Evolutionary conservation across 2,888 invertebrate genomes (phyloP).

Genomic region (Tolmerus cingulatus): DNA sequence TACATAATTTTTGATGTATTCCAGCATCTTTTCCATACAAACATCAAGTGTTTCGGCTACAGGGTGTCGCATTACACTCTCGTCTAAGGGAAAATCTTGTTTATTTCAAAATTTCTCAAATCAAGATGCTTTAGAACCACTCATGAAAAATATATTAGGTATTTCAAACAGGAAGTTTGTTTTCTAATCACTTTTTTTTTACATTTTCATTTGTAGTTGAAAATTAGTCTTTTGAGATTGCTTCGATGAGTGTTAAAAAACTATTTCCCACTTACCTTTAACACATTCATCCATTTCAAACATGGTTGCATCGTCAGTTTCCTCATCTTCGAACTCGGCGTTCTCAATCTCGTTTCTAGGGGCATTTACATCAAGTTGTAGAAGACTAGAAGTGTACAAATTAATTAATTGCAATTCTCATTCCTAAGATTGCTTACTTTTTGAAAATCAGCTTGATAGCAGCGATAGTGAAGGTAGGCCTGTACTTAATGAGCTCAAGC

Average conservation of each 20-base stretch:
- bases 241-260: too few species aligned
- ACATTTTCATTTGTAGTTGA: too few species aligned
- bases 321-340: slow-evolving; percentile 62
- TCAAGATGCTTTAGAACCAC: too few species aligned
- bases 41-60: slow-evolving; percentile 76
- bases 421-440: slow-evolving; percentile 67
- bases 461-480: slow-evolving; percentile 74
- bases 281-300: slow-evolving; percentile 58
- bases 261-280: background rate
- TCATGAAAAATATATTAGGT: too few species aligned
- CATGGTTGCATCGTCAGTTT: slow-evolving; percentile 64
- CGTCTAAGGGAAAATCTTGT: background rate
- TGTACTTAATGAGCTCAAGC: slow-evolving; percentile 77
- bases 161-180: too few species aligned
- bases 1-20: slow-evolving; percentile 63
- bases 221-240: too few species aligned
- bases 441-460: slow-evolving; percentile 79
- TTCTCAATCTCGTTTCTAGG: slow-evolving; percentile 69
- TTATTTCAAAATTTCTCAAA: too few species aligned
- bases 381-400: slow-evolving; percentile 69
- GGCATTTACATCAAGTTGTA: slow-evolving; percentile 77
- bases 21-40: slow-evolving; percentile 77
- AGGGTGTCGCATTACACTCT: slow-evolving; percentile 64
- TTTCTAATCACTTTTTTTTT: too few species aligned
- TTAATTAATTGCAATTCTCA: background rate